phyloP scores from a whole-genome alignment of 2,797 vertebrate species.

The Thaleichthys pacificus region DNA sequence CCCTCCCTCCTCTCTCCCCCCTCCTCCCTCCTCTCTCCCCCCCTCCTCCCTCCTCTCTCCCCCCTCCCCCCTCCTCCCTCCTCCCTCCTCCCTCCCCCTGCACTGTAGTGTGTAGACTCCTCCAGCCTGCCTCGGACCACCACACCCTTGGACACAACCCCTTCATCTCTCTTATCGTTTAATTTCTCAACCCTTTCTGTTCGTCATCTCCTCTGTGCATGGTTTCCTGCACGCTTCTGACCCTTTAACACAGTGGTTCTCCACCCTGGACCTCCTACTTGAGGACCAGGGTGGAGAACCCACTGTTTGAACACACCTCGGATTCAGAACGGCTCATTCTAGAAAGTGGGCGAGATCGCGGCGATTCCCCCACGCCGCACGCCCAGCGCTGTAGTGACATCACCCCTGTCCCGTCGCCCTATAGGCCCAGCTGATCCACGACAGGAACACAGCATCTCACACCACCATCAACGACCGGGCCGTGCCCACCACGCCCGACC shows the following conservation, averaged over 20 bases:
- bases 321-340: too few species aligned
- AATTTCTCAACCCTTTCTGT: background rate
- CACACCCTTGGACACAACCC: background rate
- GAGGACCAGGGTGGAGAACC: too few species aligned
- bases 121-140: background rate
- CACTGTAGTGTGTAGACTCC: background rate
- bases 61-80: background rate
- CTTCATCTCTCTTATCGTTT: background rate
- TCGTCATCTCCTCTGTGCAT: background rate
- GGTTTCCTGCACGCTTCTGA: background rate
- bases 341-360: too few species aligned
- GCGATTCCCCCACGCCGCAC: background rate
- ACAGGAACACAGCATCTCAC: conserved; percentile 86
- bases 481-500: conserved; percentile 65
- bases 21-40: background rate
- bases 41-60: background rate
- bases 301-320: too few species aligned
- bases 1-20: background rate
- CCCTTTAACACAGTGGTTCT: too few species aligned
- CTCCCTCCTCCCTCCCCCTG: background rate
- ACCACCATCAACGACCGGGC: conserved; percentile 59
- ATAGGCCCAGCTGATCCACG: conserved; percentile 73
- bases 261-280: too few species aligned
- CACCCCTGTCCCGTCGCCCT: background rate
- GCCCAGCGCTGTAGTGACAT: background rate